phyloP scores from a whole-genome alignment of 2,797 vertebrate genomes.

The Labeo calbasu region DNA sequence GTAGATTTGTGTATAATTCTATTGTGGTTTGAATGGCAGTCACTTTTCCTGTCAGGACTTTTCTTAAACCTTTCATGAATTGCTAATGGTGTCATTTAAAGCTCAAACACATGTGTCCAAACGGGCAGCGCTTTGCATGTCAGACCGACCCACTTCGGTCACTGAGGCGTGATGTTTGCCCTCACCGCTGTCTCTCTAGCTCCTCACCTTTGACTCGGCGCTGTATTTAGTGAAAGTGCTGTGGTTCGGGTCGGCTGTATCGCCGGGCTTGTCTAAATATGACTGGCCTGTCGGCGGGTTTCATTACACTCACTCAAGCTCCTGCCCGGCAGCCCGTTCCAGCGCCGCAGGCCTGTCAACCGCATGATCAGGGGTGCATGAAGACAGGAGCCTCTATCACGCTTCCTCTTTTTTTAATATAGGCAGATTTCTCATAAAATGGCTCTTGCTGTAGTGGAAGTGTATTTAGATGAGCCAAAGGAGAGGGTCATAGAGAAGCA shows the following conservation, averaged over 20 bases:
- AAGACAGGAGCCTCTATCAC: slow-evolving; percentile 64
- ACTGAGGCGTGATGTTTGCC: slow-evolving; percentile 87
- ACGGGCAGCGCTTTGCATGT: slow-evolving; percentile 84
- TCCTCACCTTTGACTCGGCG: slow-evolving; percentile 87
- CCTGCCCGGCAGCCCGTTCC: slow-evolving; percentile 83
- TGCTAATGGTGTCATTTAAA: slow-evolving; percentile 87
- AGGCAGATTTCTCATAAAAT: slow-evolving; percentile 73
- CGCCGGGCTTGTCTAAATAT: slow-evolving; percentile 80
- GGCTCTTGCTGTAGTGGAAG: slow-evolving; percentile 66
- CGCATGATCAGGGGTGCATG: slow-evolving; percentile 76
- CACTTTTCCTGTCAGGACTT: slow-evolving; percentile 13
- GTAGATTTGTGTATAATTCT: not conserved
- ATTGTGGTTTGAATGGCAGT: not conserved
- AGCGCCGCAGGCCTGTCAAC: slow-evolving; percentile 82
- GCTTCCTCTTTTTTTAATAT: slow-evolving; percentile 71
- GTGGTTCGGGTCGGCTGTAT: slow-evolving; percentile 69
- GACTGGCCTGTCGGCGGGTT: slow-evolving; percentile 80
- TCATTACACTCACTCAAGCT: slow-evolving; percentile 80
- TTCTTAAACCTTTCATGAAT: slow-evolving; percentile 77
- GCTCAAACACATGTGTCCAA: slow-evolving; percentile 78
- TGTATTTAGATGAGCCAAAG: slow-evolving; percentile 64
- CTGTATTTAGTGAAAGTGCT: slow-evolving; percentile 76
- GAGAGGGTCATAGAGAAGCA: not conserved
- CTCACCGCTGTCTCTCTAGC: slow-evolving; percentile 83
- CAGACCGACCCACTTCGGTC: slow-evolving; percentile 78